Evolutionary conservation across 2,888 invertebrate genomes (phyloP).

Genomic region (Nesidiocoris tenuis): DNA sequence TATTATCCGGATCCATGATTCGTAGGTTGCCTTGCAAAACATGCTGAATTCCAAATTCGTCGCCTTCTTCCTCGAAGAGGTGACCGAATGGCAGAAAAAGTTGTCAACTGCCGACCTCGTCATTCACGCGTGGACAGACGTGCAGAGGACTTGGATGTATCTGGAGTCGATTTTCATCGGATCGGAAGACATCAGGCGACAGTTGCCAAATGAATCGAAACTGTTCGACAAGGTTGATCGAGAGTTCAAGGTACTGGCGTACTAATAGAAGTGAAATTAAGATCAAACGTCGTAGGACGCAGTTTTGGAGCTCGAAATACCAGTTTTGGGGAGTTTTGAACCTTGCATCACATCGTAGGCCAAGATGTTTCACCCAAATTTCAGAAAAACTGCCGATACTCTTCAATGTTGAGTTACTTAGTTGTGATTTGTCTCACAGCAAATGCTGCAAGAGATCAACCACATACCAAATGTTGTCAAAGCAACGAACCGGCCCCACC

Average conservation of each 20-base stretch:
- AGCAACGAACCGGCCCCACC: slow-evolving; percentile 75
- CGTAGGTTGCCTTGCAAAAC: slow-evolving; percentile 76
- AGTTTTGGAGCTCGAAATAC: too few relatives aligned
- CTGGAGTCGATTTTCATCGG: slow-evolving; percentile 94
- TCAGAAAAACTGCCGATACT: neutral
- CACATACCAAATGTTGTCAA: slow-evolving; percentile 78
- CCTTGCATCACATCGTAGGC: too few relatives aligned
- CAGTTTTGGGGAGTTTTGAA: too few relatives aligned
- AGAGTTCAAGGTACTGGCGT: slow-evolving; percentile 69
- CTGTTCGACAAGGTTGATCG: slow-evolving; percentile 84
- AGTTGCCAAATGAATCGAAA: slow-evolving; percentile 85
- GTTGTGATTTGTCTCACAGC: slow-evolving; percentile 58
- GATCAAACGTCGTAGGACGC: neutral
- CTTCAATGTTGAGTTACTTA: neutral
- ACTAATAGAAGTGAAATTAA: neutral
- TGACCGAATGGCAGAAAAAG: slow-evolving; percentile 84
- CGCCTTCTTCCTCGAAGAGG: slow-evolving; percentile 78
- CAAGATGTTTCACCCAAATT: too few relatives aligned
- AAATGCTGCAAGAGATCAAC: slow-evolving; percentile 68
- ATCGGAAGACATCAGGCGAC: slow-evolving; percentile 89
- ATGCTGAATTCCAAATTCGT: slow-evolving; percentile 93
- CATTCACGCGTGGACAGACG: slow-evolving; percentile 79
- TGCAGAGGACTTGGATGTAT: slow-evolving; percentile 92
- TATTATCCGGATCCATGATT: too few relatives aligned
- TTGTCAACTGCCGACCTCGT: slow-evolving; percentile 87